Percentiles rank a stretch among this genome's conserved stretches.
phyloP scores from a whole-genome alignment of 2,797 vertebrate genomes.

The Acropternis orthonyx region DNA sequence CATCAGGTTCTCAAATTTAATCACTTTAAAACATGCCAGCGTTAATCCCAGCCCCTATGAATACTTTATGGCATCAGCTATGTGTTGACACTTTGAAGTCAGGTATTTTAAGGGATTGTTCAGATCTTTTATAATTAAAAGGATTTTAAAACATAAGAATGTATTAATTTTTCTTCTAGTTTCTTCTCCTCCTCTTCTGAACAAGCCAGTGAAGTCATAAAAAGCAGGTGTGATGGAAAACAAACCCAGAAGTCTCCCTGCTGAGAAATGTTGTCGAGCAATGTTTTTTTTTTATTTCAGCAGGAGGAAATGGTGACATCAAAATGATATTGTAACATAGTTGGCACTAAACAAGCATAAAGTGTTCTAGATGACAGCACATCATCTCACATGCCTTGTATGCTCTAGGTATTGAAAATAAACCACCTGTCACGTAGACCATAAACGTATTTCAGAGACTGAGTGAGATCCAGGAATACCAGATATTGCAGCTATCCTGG shows the following conservation, averaged over 20 bases:
- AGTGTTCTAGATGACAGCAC: conserved; percentile 65
- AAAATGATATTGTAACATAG: conserved; percentile 70
- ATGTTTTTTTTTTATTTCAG: conserved; percentile 54
- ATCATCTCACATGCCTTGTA: conserved; percentile 66
- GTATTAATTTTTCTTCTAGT: not conserved
- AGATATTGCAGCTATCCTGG: not conserved
- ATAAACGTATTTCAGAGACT: not conserved
- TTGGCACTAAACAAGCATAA: conserved; percentile 66
- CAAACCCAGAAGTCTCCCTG: conserved; percentile 34
- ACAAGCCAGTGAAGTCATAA: conserved; percentile 49
- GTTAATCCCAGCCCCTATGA: not conserved
- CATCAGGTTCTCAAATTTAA: conserved; percentile 6
- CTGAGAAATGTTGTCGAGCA: conserved; percentile 68
- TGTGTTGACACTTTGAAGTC: not conserved
- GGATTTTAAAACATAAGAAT: conserved; percentile 8
- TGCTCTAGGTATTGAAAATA: conserved; percentile 50
- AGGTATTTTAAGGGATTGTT: conserved; percentile 27
- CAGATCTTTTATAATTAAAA: conserved; percentile 25
- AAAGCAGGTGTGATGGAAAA: conserved; percentile 61
- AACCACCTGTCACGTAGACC: conserved; percentile 12
- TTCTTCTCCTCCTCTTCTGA: conserved; percentile 1
- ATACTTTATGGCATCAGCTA: conserved; percentile 13
- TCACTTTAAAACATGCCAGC: not conserved
- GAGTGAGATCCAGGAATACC: conserved; percentile 12
- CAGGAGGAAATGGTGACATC: conserved; percentile 59